Base-by-base conservation (phyloP, 2,888 invertebrate species). In the Lomographa bimaculata region DNA sequence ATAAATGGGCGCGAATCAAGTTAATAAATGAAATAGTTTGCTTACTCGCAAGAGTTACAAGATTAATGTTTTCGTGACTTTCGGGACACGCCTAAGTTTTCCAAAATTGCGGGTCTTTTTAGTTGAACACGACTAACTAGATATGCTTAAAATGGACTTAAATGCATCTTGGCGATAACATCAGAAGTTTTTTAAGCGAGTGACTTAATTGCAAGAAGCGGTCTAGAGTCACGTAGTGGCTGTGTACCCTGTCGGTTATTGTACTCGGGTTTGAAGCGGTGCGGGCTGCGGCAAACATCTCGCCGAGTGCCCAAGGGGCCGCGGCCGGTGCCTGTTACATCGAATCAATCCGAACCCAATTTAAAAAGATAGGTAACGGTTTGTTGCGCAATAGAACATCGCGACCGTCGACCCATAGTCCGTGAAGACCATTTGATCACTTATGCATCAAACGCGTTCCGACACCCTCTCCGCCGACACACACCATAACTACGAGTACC, bases 361-460 rank as follows among this genome's bases (percentile, higher is more conserved):
- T 84, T 80, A 79, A 82, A 81, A 79, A 79, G 76, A 80, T 79
- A 79, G 76, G 77, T 79, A 84, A 83, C 79, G 78, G 79, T 72
- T 77, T 75, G 79, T 84, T 82, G 78, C 75, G 79, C 79, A 83
- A 86, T 70, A 71, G 72, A 75, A 71, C 85, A 73, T 72, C 36
- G 35, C 30, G 42, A 36, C 30, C 42, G 24, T 32, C 80, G 85
- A 85, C 83, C 87, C 72, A 64, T 53, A 60, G 50, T 57, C 64
- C 47, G 62, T 64, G 64, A 58, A 73, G 73, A 69, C 71, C 70
- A 75, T 79, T 82, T 76, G 78, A 82, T 82, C 78, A 77, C 76
- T 77, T 82, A 81, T 79, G 82, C 81, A 81, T 83, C 83, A 78
- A 81, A 82, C 77, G 71, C 70, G 79, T 73, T 75, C 77, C 75